Base-by-base conservation (phyloP, 2,797 vertebrate species). In the Centroberyx gerrardi region DNA sequence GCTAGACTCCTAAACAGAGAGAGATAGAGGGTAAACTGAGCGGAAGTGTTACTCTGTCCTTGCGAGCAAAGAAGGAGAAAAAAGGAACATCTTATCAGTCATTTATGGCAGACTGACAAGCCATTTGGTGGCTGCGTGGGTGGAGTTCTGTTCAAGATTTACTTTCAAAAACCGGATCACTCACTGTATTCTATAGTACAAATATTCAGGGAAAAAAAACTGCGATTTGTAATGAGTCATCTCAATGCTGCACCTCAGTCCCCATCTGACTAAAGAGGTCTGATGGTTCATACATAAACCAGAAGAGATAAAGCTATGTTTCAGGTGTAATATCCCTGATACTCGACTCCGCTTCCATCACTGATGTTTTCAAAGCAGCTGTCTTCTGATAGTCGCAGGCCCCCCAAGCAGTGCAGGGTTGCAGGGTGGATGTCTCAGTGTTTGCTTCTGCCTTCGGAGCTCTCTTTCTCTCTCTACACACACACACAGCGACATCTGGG, bases 21-120 rank as follows among this genome's bases (percentile, higher is more conserved):
- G 85, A 87, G 83, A 90, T 89, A 83, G 90, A 91, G 90, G 88
- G 91, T 92, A 93, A 94, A 92, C 88, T 91, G 89, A 88, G 82
- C 71, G 85, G 90, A 93, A 93, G 87, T 91, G 93, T 89, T 94
- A 93, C 91, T 93, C 89, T 93, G 93, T 93, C 90, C 91, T 92
- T 92, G 88, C 89, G 86, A 92, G 90, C 89, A 93, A 87, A 93
- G 87, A 90, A 84, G 72, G 82, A 91, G 90, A 93, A 87, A 93
- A 85, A 90, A 84, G 68, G 83, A 91, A 90, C 85, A 88, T 91
- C 89, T 88, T 85, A 90, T 89, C 86, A 84, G 86, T 87, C 78
- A 76, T 75, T 87, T 76, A 87, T 88, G 90, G 86, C 84, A 89
- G 81, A 60, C 70, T n/a, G 81, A 85, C 58, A 64, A 90, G 85